Evolutionary conservation across 2,888 invertebrate genomes (phyloP).

Genomic region (Cataglyphis rosenhaueri): DNA sequence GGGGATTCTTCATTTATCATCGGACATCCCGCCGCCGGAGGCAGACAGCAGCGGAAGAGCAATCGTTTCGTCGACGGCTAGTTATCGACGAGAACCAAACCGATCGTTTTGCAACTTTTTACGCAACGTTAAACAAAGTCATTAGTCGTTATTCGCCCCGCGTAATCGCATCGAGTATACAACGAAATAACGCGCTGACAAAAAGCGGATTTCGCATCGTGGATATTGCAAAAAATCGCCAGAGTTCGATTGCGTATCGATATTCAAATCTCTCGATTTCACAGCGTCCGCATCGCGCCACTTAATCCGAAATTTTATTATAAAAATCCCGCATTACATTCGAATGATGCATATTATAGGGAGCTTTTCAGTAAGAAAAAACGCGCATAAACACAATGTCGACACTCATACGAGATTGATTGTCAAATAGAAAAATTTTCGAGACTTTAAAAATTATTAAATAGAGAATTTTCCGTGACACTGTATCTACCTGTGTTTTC

Average conservation of each 20-base stretch:
- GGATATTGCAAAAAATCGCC: background rate
- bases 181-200: conserved; percentile 23
- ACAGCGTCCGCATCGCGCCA: background rate
- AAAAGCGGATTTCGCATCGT: conserved; percentile 25
- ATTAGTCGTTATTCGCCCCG: conserved; percentile 31
- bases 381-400: too few relatives aligned
- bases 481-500: too few relatives aligned
- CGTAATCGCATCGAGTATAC: conserved; percentile 24
- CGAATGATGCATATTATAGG: too few relatives aligned
- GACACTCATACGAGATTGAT: too few relatives aligned
- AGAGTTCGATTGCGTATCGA: conserved; percentile 14
- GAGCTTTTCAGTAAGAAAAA: too few relatives aligned
- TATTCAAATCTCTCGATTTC: conserved; percentile 17
- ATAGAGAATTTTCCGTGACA: too few relatives aligned
- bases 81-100: conserved; percentile 41
- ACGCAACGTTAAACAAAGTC: conserved; percentile 37
- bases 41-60: conserved; percentile 39
- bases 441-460: too few relatives aligned
- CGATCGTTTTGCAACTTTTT: conserved; percentile 49
- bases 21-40: conserved; percentile 37
- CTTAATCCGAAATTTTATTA: conserved; percentile 28
- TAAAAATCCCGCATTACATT: background rate
- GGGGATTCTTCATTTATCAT: conserved; percentile 47
- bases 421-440: too few relatives aligned
- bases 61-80: conserved; percentile 38